Conservation (phyloP, 2,113 vertebrate species). For the Polyodon spathula region DNA sequence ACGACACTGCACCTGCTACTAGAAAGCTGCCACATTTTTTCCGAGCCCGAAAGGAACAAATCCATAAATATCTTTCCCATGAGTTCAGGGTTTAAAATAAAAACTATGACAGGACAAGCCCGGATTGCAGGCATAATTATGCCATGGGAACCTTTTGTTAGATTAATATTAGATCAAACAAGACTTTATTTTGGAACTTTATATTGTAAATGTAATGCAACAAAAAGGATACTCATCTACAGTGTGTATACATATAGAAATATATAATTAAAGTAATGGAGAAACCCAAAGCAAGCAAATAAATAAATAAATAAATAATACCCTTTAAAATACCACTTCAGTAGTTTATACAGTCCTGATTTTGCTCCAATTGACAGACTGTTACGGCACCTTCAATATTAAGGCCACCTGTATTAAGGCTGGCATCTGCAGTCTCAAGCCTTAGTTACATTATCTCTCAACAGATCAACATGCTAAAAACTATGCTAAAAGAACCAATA, state of each 20-base stretch:
- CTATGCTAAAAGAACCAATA: too few relatives aligned
- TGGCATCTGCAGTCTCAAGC: too few relatives aligned
- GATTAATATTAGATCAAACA: conserved; percentile 29
- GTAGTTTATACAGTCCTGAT: not conserved
- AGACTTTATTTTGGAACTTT: not conserved
- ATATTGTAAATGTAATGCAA: too few relatives aligned
- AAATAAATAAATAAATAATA: not conserved
- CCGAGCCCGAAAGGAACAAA: conserved; percentile 42
- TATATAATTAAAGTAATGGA: too few relatives aligned
- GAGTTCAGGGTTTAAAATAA: conserved; percentile 62
- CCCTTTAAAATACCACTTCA: conserved; percentile 1
- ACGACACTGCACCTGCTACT: conserved; percentile 53
- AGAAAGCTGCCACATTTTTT: conserved; percentile 42
- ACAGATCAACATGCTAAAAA: too few relatives aligned
- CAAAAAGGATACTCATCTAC: too few relatives aligned
- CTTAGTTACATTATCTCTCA: too few relatives aligned
- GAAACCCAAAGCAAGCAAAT: too few relatives aligned
- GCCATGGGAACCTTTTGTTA: conserved; percentile 59
- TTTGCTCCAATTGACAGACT: not conserved
- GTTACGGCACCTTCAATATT: too few relatives aligned
- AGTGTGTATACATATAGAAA: too few relatives aligned
- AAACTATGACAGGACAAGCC: conserved; percentile 44
- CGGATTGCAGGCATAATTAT: conserved; percentile 39
- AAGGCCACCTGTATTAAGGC: too few relatives aligned
- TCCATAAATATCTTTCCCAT: conserved; percentile 67